A percentile compares a stretch with the other conserved stretches of the same genome.
These are phyloP conservation scores for Oceanodroma tethys DNA, from an alignment of 2,113 vertebrate species.

Conservation along the genomic window DNA sequence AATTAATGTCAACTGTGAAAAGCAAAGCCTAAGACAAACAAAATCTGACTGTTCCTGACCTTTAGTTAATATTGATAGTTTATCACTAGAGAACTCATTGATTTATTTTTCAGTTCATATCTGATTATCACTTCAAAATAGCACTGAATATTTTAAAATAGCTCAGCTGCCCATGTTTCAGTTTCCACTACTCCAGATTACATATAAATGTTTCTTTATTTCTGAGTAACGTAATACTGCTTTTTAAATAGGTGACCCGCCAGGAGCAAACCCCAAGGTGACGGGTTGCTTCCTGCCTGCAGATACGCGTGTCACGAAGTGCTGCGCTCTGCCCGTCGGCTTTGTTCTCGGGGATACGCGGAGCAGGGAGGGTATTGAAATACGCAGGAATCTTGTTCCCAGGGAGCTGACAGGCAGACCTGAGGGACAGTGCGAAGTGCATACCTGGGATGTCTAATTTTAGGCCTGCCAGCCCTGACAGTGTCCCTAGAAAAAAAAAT, in stretches of 20 bases:
- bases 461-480: slow-evolving; percentile 66
- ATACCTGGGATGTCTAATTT: slow-evolving; percentile 69
- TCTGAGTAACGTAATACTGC: background rate
- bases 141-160: slow-evolving; percentile 4
- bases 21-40: slow-evolving; percentile 48
- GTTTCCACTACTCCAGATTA: background rate
- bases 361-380: slow-evolving; percentile 47
- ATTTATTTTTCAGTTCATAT: slow-evolving; percentile 55
- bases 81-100: slow-evolving; percentile 48
- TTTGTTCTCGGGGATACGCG: background rate
- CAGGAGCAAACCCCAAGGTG: slow-evolving; percentile 32
- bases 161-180: fast-evolving
- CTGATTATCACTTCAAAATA: slow-evolving; percentile 62
- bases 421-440: slow-evolving; percentile 47
- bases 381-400: slow-evolving; percentile 56
- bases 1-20: slow-evolving; percentile 37
- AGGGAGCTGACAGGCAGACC: slow-evolving; percentile 64
- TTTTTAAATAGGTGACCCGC: background rate
- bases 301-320: background rate
- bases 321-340: slow-evolving; percentile 42
- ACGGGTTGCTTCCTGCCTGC: slow-evolving; percentile 25
- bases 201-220: background rate
- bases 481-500: slow-evolving; percentile 61
- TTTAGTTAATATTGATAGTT: slow-evolving; percentile 66
- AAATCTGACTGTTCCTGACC: slow-evolving; percentile 50